phyloP scores from a whole-genome alignment of 2,113 vertebrate species.

The Podarcis cretensis region DNA sequence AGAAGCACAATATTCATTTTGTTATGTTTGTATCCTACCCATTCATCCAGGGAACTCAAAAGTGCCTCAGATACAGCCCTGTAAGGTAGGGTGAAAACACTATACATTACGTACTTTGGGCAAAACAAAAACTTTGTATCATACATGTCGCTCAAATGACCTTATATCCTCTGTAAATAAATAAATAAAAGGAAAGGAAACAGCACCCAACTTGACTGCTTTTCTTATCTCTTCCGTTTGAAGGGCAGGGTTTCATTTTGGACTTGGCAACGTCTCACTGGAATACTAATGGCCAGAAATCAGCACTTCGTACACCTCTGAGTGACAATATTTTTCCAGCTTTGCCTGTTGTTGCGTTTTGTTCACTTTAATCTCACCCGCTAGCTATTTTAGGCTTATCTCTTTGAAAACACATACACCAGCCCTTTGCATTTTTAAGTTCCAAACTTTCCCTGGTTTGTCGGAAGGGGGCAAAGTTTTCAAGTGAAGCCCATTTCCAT shows the following conservation, averaged over 20 bases:
- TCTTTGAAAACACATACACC: neutral
- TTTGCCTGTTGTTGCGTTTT: neutral
- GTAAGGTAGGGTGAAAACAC: neutral
- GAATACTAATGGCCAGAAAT: slow-evolving; percentile 4
- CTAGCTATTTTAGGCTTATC: neutral
- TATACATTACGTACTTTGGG: neutral
- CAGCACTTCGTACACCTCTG: neutral
- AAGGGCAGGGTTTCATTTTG: slow-evolving; percentile 8
- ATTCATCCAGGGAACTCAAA: neutral
- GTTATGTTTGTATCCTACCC: neutral
- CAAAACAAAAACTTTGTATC: neutral
- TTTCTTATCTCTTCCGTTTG: slow-evolving; percentile 1
- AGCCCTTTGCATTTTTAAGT: neutral
- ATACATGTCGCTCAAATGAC: neutral
- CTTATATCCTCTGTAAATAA: neutral
- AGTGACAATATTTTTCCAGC: neutral
- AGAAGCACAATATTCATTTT: neutral
- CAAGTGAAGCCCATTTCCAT: neutral
- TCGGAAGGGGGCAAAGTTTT: no score
- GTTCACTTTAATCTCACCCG: neutral
- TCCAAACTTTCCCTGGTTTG: neutral
- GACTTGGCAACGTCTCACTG: neutral
- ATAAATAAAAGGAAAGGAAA: neutral
- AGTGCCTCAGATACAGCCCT: neutral
- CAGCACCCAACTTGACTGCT: neutral